Base-by-base conservation (phyloP, 1,140 invertebrate genomes). In the Lucilia sericata region DNA sequence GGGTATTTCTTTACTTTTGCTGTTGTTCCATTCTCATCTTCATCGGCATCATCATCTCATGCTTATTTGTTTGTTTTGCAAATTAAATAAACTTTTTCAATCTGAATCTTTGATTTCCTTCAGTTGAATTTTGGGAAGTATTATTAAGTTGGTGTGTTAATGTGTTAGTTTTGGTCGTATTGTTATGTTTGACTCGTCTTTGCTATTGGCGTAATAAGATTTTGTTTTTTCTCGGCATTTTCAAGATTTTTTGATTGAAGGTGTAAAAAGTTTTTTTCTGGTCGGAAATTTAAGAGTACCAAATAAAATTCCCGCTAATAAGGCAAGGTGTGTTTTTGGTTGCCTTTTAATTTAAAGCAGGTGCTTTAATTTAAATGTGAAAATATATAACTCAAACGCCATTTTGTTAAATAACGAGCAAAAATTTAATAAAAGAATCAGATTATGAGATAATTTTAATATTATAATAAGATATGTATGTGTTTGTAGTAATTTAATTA, bases 41-140 rank as follows among this genome's bases (percentile, higher is more conserved):
- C 21, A 42, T 81, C 34, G 5, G n/a, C 21, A 49, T 81, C 78
- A 42, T 34, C 42, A 55, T 82, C 51, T 70, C 65, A 70, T 84
- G 83, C n/a, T 55, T 84, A 47, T 84, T 84, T 84, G 75, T 84
- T 84, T 84, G 49, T 84, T 78, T 84, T 78, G 21, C 13, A 84
- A 84, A 84, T 84, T 84, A 84, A 84, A 84, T 84, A 84, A 84
- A 84, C 83, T 84, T 84, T 84, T 84, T 84, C 83, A 84, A 84
- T 84, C 83, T 78, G 19, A 78, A 84, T 84, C 83, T 84, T 65
- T 84, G 83, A 84, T 84, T 84, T 82, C 49, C 30, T 70, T 82
- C 30, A 42, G 47, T 65, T 34, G 81, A 34, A 17, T 60, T 30
- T 82, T 47, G 5, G 19, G 4, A 76, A 76, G n/a, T 34, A 25